Base-by-base conservation (phyloP, 2,888 invertebrate genomes). In the Pandemis heparana region DNA sequence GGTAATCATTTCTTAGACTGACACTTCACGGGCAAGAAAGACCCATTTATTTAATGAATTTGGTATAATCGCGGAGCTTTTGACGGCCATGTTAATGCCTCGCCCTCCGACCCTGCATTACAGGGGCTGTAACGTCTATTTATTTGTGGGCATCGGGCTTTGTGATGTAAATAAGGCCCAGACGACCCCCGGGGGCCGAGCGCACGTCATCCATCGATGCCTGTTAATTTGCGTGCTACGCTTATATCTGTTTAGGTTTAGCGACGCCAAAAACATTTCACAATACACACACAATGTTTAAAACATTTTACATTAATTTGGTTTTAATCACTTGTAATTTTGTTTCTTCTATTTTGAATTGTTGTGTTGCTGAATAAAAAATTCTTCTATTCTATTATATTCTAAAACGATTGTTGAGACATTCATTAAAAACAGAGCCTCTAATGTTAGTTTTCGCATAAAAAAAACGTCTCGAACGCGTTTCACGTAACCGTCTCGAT, bases 91-190 rank as follows among this genome's bases (percentile, higher is more conserved):
- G 46, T 46, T 23, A 63, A 70, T 61, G 39, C 51, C 3, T 39
- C 38, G 23, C 32, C 60, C 8, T 61, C 62, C 23, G 48, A 39
- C n/a, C 56, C 9, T 9, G 51, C 53, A 48, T 72, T 67, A 14
- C 53, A 23, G 43, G 16, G 12, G 53, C 32, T 62, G 60, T 71
- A 32, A 51, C 14, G 56, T 51, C 23, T 63, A 63, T 64, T 53
- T 65, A 60, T 60, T 66, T 51, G 18, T 32, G 38, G 16, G 53
- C 67, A 46, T 67, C 61, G 16, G 32, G 67, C 72, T 72, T 72
- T 72, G 72, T 72, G 46, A 72, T 72, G 72, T 63, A 72, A 72
- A 72, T 68, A 23, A 5, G 39, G 38, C 41, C 2, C 10, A n/a
- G n/a, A n/a, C 51, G n/a, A 10, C 56, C 72, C 67, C n/a, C 23